These are phyloP conservation scores for Drosophila mojavensis DNA, from an alignment of 1,140 invertebrate genomes.

Conservation along the genomic window DNA sequence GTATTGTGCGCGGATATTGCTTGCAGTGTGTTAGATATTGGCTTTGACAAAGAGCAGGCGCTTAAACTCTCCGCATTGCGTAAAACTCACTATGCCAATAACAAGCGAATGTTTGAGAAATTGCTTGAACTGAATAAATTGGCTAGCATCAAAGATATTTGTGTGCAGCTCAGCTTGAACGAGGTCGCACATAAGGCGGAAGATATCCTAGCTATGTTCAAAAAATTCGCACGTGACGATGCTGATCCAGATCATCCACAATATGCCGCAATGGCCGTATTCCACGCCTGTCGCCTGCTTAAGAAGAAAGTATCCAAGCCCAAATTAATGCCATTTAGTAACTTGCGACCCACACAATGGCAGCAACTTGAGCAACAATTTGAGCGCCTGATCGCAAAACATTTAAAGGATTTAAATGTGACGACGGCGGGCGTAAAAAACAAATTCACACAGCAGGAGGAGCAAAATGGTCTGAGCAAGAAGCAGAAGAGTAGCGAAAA, in stretches of 20 bases:
- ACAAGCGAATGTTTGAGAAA: constrained; percentile 84
- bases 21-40: constrained; percentile 54
- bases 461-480: constrained; percentile 12
- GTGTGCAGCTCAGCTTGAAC: constrained; percentile 82
- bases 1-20: constrained; percentile 74
- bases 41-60: constrained; percentile 81
- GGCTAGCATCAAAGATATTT: constrained; percentile 81
- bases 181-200: constrained; percentile 78
- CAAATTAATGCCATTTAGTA: constrained; percentile 80
- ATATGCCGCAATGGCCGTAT: constrained; percentile 84
- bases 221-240: constrained; percentile 51
- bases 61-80: constrained; percentile 81
- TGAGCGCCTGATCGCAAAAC: constrained; percentile 78
- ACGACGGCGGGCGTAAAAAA: constrained; percentile 31
- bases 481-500: constrained; percentile 33
- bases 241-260: constrained; percentile 82
- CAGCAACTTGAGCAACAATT: constrained; percentile 81
- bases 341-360: constrained; percentile 83
- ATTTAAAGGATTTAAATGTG: constrained; percentile 50
- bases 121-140: constrained; percentile 81
- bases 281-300: constrained; percentile 83
- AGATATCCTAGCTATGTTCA: constrained; percentile 77
- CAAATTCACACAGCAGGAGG: constrained; percentile 46
- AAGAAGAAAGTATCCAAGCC: constrained; percentile 79
- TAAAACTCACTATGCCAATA: constrained; percentile 82